These are phyloP conservation scores for Gadus macrocephalus DNA, from an alignment of 2,113 vertebrate species.

Conservation along the genomic window DNA sequence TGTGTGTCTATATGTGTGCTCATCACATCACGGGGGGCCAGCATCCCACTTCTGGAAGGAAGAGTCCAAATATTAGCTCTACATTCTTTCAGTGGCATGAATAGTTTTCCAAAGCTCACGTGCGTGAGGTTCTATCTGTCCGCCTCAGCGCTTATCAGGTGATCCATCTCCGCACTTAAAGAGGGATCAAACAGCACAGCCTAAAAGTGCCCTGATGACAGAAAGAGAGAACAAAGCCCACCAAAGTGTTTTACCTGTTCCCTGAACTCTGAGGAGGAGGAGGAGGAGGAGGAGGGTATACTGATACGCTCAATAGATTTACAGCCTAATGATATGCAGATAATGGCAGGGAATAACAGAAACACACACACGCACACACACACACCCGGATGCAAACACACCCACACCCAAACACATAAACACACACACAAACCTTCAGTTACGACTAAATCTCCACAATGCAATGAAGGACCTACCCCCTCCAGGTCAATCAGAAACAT, in stretches of 20 bases:
- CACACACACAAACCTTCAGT: neutral
- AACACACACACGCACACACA: neutral
- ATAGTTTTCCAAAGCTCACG: conserved; percentile 15
- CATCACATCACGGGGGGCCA: conserved; percentile 36
- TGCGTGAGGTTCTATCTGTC: conserved; percentile 9
- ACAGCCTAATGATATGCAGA: neutral
- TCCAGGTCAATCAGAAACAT: too few species aligned
- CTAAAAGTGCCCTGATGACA: neutral
- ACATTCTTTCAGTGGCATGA: conserved; percentile 35
- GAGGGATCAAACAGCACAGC: conserved; percentile 23
- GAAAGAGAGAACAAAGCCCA: too few species aligned
- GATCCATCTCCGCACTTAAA: conserved; percentile 10
- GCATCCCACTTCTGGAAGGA: conserved; percentile 44
- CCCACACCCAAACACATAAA: conserved; percentile 7
- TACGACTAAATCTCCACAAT: too few species aligned
- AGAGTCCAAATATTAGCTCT: conserved; percentile 53
- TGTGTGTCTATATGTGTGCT: conserved; percentile 19
- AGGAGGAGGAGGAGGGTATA: neutral
- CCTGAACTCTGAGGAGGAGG: neutral
- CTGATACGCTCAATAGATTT: conserved; percentile 12
- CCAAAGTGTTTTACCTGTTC: neutral
- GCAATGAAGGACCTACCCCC: too few species aligned
- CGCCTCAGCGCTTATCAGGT: conserved; percentile 23
- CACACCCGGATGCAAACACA: neutral
- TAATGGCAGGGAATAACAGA: neutral